These are phyloP conservation scores for Phymastichus coffea DNA, from an alignment of 1,140 invertebrate genomes.

Conservation along the genomic window DNA sequence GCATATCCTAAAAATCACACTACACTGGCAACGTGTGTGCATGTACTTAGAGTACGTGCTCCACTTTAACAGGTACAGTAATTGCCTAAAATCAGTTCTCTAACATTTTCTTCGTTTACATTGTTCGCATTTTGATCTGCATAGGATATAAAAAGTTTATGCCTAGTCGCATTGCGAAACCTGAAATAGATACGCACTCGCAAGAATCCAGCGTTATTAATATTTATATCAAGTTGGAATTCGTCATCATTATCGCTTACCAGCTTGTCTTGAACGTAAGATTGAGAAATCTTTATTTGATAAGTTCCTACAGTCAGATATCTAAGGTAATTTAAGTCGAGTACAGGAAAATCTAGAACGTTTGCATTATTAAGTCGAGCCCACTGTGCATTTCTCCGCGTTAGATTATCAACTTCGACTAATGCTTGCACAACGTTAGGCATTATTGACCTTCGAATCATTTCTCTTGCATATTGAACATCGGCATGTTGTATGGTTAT, in stretches of 20 bases:
- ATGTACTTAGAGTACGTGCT: too few species aligned
- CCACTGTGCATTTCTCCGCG: constrained; percentile 16
- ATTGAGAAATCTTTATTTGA: constrained; percentile 7
- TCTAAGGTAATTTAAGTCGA: neutral
- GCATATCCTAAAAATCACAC: constrained; percentile 24
- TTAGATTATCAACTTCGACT: constrained; percentile 23
- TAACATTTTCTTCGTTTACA: neutral
- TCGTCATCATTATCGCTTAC: too few species aligned
- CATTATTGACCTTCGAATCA: neutral
- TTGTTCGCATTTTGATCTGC: constrained; percentile 1
- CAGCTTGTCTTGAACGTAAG: too few species aligned
- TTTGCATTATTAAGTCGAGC: neutral
- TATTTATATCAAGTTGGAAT: constrained; percentile 13
- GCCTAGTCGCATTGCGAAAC: constrained; percentile 13
- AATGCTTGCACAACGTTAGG: constrained; percentile 11
- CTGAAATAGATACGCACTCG: constrained; percentile 9
- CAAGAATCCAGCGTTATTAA: neutral
- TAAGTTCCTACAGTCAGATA: constrained; percentile 15
- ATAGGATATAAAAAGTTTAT: constrained; percentile 11
- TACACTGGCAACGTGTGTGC: constrained; percentile 21
- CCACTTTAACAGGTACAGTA: constrained; percentile 22
- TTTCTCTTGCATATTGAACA: constrained; percentile 12
- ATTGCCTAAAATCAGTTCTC: constrained; percentile 18
- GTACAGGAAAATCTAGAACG: neutral
- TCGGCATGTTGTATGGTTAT: constrained; percentile 15